Base-by-base conservation (phyloP, 2,888 invertebrate genomes). In the Trichogramma evanescens region DNA sequence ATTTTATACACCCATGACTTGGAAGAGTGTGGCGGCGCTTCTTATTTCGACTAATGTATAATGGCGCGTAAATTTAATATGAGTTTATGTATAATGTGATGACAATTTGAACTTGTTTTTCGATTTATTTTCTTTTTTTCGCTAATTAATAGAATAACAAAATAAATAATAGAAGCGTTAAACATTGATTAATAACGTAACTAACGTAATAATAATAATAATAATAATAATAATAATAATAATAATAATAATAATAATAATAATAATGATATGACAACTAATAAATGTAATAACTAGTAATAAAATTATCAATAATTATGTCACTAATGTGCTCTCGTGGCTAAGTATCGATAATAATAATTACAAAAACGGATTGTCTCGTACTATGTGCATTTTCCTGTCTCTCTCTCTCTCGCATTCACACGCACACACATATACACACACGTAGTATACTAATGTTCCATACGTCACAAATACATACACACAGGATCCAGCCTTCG, bases 141-240 rank as follows among this genome's bases (percentile, higher is more conserved):
- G 26, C 26, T 26, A 26, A 26, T 26, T 26, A 26, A 26, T 26
- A 26, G 73, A 72, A 75, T 75, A 77, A 77, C 77, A 77, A 77
- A 77, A 77, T 77, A 77, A 77, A 77, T 77, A 77, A 77, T 76
- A 76, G 74, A 77, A 77, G 76, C 74, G 71, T 76, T 75, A 73
- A 77, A 77, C 74, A 74, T 74, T 60, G 74, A 77, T 75, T 76
- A 76, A 76, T 76, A 76, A 77, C 72, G 69, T 73, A 76, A 75
- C 72, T 76, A 75, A 69, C 63, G 62, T 64, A 71, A 70, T 72
- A 72, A 73, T 71, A 70, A 70, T 70, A 59, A 62, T 70, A 68
- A 68, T 72, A 68, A 68, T 69, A 67, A 70, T 69, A 71, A 71
- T 71, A 71, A 68, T 72, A 68, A 71, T 69, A 69, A 61, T 68